Evolutionary conservation across 92 coral and sea anemone species (phyloP), one percentile per base, ranked within the genome.

Genomic region (Diadumene lineata): DNA sequence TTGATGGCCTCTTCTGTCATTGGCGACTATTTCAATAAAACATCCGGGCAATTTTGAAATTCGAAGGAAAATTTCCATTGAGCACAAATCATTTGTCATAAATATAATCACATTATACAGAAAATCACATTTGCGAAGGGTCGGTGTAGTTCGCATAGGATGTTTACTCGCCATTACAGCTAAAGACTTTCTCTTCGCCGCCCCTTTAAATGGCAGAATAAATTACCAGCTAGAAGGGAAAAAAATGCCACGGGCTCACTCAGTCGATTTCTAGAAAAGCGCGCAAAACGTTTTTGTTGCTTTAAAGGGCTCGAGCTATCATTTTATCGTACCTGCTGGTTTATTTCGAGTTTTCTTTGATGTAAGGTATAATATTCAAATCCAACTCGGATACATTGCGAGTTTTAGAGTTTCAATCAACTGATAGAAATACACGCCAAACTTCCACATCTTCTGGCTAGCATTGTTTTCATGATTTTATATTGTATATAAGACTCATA

Each of bases 161-260:
- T 26, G 64, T 58, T 58, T 58, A 10, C 31, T 58, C 26, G 64
- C 26, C 31, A 26, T 6, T 10, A 16, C 68, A 11, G 43, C 22
- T 4, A 62, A 62, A 62, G 38, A 28, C 4, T 6, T 31, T 62
- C 11, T 17, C n/a, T 10, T 28, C 68, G 7, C 68, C 68, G 34
- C 68, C 68, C 68, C 13, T 62, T 15, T 62, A 62, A 62, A 62
- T 13, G 68, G 68, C 43, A 31, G 19, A 62, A 62, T 43, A 62
- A 62, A 62, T 62, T 62, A 62, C 43, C 13, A 38, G 13, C 13
- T 38, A 4, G 6, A n/a, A n/a, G n/a, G n/a, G n/a, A n/a, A n/a
- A n/a, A n/a, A 13, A 38, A 38, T 4, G 13, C 48, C 48, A 4
- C 48, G 48, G 48, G 13, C 48, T 4, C 48, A 4, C 48, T 13